Percentiles rank a stretch among this genome's conserved stretches.
Conservation (phyloP, 2,888 invertebrate genomes). For the Hemaris fuciformis region DNA sequence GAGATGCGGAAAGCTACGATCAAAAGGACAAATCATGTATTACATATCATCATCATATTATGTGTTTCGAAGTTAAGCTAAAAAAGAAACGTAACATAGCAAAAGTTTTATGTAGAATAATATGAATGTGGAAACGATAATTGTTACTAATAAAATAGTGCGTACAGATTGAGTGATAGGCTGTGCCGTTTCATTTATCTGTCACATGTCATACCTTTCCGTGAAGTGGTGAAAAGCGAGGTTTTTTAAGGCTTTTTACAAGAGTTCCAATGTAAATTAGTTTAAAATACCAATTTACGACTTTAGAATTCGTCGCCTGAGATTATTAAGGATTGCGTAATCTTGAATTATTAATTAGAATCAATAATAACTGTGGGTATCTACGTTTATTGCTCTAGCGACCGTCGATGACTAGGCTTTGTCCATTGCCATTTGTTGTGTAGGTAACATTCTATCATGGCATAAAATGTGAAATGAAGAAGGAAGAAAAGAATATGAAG, state of each 20-base stretch:
- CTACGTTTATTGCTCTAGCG: no score
- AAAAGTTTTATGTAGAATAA: not conserved
- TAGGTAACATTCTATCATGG: not conserved
- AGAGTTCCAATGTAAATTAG: not conserved
- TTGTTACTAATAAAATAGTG: not conserved
- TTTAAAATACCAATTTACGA: no score
- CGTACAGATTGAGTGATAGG: not conserved
- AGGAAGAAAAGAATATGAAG: no score
- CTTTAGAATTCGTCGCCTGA: no score
- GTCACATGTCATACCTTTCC: not conserved
- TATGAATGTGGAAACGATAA: not conserved
- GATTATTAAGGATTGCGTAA: no score
- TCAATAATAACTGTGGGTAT: not conserved
- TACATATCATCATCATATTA: not conserved
- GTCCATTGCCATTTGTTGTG: not conserved
- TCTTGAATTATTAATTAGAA: no score
- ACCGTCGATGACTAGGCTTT: not conserved
- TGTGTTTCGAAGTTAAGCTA: not conserved
- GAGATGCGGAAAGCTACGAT: not conserved
- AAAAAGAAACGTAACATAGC: not conserved
- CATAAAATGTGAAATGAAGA: not conserved
- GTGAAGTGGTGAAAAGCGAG: not conserved
- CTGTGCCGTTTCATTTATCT: not conserved
- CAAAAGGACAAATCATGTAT: not conserved
- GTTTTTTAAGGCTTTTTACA: not conserved